Conservation (phyloP, 2,888 invertebrate species). For the Steinernema carpocapsae region DNA sequence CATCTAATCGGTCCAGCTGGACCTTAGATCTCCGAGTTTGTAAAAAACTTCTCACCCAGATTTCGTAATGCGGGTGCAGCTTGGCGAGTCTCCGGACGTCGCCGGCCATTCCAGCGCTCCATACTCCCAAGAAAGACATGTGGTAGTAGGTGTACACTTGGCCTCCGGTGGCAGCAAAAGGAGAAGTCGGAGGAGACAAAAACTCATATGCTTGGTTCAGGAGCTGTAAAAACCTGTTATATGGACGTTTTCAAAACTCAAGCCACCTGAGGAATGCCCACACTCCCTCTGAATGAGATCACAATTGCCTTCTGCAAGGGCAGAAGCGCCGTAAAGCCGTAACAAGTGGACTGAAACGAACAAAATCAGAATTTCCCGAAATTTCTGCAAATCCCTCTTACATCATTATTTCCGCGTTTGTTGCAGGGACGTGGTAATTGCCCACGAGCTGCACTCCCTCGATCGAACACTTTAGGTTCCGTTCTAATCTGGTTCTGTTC, state of each 20-base stretch:
- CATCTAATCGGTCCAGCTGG: no score
- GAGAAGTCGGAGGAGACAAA: background rate
- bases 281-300: constrained; percentile 22
- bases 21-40: background rate
- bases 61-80: constrained; percentile 20
- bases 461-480: constrained; percentile 5
- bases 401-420: constrained; percentile 2
- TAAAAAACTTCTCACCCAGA: constrained; percentile 14
- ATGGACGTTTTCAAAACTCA: no score
- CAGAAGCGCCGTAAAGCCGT: constrained; percentile 4
- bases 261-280: constrained; percentile 16
- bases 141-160: constrained; percentile 17
- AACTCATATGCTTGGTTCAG: constrained; percentile 15
- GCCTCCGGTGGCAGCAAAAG: background rate
- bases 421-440: constrained; percentile 14
- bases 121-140: background rate
- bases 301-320: constrained; percentile 30
- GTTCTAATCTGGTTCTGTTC: background rate
- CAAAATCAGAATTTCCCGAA: background rate
- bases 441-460: constrained; percentile 17
- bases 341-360: constrained; percentile 25
- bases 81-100: background rate
- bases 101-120: constrained; percentile 10
- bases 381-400: background rate
- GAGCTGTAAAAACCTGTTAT: background rate